Conservation (phyloP, 2,888 invertebrate genomes). For the Hirudinaria manillensis region DNA sequence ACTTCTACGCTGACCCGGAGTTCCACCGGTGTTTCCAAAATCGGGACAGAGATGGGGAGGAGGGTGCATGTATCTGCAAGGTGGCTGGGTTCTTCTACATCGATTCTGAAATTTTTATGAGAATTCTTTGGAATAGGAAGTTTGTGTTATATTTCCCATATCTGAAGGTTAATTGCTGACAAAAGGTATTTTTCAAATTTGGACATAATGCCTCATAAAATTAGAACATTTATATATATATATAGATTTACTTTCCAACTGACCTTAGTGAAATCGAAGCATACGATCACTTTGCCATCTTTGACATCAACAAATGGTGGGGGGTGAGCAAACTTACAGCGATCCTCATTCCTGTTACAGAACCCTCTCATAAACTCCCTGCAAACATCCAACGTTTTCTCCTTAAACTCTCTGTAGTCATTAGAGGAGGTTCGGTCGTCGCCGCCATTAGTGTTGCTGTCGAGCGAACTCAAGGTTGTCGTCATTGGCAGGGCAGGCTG, state of each 20-base stretch:
- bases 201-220: too few species aligned
- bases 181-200: too few species aligned
- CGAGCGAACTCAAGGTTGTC: not conserved
- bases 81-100: constrained; percentile 29
- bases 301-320: constrained; percentile 30
- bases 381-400: constrained; percentile 29
- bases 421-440: not conserved
- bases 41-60: constrained; percentile 27
- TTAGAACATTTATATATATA: too few species aligned
- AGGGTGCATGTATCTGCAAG: constrained; percentile 33
- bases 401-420: constrained; percentile 33
- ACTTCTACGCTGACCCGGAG: not conserved
- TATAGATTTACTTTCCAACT: not conserved
- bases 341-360: constrained; percentile 21
- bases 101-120: constrained; percentile 28
- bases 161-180: too few species aligned
- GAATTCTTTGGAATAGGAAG: not conserved
- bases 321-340: constrained; percentile 32
- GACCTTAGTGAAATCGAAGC: constrained; percentile 33
- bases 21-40: constrained; percentile 13
- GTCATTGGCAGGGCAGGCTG: not conserved
- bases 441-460: not conserved
- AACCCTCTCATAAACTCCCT: constrained; percentile 28
- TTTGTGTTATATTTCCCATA: not conserved
- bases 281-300: constrained; percentile 32